Evolutionary conservation across 2,797 vertebrate species (phyloP), one percentile per base, ranked within the genome.

Genomic region (Pangasius djambal): DNA sequence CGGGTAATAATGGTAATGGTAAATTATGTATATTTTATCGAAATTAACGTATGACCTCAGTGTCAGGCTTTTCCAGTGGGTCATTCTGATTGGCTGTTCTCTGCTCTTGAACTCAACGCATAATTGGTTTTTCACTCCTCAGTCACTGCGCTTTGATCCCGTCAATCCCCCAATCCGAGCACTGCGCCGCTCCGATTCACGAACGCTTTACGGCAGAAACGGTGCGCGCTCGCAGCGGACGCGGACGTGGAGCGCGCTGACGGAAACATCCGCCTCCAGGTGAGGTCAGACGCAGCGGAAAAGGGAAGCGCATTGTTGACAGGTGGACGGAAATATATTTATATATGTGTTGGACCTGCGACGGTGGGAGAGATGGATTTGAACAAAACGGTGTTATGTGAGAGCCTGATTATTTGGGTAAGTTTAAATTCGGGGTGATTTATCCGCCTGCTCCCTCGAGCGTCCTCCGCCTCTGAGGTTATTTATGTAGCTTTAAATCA

Each of bases 391-490:
- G 95, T 94, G 5, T 95, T 97, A 88, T 98, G 97, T 79, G 97
- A 98, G 88, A 99, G 98, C 95, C 97, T 99, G 87, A 95, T 97
- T 88, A 95, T 98, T 90, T 99, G 98, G 98, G 98, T 99, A 95
- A 98, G 98, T 92, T 86, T 1, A 44, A 3, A 31, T 59, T 77
- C 37, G 13, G 75, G 83, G 44, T 69, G 59, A 40, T 67, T 48
- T 67, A 72, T 44, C 20, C 20, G 18, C 2, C 31, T 15, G 34
- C 0, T 28, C 34, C 78, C 31, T 12, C 52, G 9, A 55, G 31
- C 37, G 52, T 83, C 31, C 25, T 52, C 13, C 7, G 40, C 34
- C 10, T 72, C 9, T 48, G 40, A 16, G 70, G 37, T 67, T 87
- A 88, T 89, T 79, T 52, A 55, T 87, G 72, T 61, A 16, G 50